These are phyloP conservation scores for Spisula subtruncata DNA, from an alignment of 2,888 invertebrate genomes.

Conservation along the genomic window DNA sequence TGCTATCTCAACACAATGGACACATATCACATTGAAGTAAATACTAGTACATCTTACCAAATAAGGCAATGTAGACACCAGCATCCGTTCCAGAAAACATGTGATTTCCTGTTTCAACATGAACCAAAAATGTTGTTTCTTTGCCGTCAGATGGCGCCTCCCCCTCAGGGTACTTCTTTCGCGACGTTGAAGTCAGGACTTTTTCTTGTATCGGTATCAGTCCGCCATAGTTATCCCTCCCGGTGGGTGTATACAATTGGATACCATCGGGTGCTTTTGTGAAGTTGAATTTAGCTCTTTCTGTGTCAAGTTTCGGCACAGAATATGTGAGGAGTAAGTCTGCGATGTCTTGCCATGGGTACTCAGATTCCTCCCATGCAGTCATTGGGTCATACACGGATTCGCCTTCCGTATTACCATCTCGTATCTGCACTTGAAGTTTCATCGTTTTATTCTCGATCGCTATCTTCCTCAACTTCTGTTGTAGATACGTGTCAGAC, in stretches of 20 bases:
- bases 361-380: constrained; percentile 61
- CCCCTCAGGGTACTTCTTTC: constrained; percentile 53
- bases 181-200: constrained; percentile 59
- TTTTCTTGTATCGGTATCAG: constrained; percentile 65
- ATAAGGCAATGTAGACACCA: constrained; percentile 65
- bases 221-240: constrained; percentile 54
- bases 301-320: constrained; percentile 60
- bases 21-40: too few relatives aligned
- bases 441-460: constrained; percentile 50
- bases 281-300: constrained; percentile 65
- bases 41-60: constrained; percentile 54
- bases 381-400: constrained; percentile 46
- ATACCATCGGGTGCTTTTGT: constrained; percentile 41
- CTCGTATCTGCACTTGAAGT: constrained; percentile 64
- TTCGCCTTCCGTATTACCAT: constrained; percentile 12
- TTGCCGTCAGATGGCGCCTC: constrained; percentile 30
- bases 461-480: constrained; percentile 52
- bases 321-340: constrained; percentile 57
- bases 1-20: too few relatives aligned
- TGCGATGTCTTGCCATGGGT: constrained; percentile 62
- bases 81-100: constrained; percentile 70
- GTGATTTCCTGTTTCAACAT: constrained; percentile 69
- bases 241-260: constrained; percentile 38
- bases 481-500: constrained; percentile 60
- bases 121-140: constrained; percentile 66